phyloP scores from a whole-genome alignment of 2,888 invertebrate species.

The Melolontha melolontha region DNA sequence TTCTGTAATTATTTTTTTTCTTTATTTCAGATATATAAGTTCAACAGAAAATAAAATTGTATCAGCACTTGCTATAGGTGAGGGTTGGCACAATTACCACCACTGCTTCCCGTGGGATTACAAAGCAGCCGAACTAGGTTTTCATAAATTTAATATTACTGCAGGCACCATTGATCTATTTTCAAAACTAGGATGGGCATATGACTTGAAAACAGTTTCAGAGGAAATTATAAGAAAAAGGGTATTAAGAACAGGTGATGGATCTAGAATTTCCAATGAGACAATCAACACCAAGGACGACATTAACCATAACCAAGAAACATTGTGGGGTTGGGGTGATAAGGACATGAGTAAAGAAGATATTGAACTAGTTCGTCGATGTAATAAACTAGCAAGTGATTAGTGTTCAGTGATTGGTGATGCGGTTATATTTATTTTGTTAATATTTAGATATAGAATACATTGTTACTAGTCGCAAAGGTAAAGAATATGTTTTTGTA shows the following conservation, averaged over 20 bases:
- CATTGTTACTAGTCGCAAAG: constrained; percentile 26
- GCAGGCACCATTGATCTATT: constrained; percentile 85
- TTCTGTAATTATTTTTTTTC: too few relatives aligned
- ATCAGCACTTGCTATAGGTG: constrained; percentile 81
- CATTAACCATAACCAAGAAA: constrained; percentile 62
- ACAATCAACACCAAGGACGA: constrained; percentile 69
- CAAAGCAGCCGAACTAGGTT: constrained; percentile 68
- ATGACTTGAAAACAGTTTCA: constrained; percentile 77
- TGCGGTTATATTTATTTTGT: constrained; percentile 12
- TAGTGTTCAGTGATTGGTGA: constrained; percentile 20
- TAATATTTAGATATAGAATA: constrained; percentile 1
- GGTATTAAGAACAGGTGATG: constrained; percentile 71
- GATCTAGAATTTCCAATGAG: constrained; percentile 69
- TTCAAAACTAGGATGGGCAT: constrained; percentile 84
- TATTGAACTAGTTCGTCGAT: constrained; percentile 52
- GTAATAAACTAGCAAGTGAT: constrained; percentile 52
- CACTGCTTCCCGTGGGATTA: constrained; percentile 77
- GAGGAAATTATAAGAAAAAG: constrained; percentile 69
- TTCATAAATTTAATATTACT: constrained; percentile 74
- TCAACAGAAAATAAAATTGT: constrained; percentile 80
- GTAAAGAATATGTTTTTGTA: constrained; percentile 7
- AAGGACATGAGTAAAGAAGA: constrained; percentile 80
- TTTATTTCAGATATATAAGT: constrained; percentile 73
- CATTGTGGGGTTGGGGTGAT: constrained; percentile 89
- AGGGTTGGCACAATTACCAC: constrained; percentile 89